Base-by-base conservation (phyloP, 2,113 vertebrate species). In the Thunnus maccoyii region DNA sequence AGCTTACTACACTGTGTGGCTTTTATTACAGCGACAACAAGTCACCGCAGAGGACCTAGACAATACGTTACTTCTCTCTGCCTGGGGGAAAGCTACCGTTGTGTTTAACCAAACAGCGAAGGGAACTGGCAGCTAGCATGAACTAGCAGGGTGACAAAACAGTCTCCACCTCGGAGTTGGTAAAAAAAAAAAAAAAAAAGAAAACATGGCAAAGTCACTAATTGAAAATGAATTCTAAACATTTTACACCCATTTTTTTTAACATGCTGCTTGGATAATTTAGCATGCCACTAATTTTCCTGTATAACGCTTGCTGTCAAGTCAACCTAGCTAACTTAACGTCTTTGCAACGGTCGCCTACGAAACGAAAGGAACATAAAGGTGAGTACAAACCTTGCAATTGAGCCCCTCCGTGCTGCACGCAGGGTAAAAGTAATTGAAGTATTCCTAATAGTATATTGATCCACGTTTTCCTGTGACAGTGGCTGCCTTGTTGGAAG, bases 381-480 rank as follows among this genome's bases (percentile, higher is more conserved):
- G 73, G 80, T 27, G 48, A 12, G 20, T 2, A 78, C 95, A 88
- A 84, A 98, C 96, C 97, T 97, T 96, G 96, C 85, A 96, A 95
- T 89, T 97, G 97, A 77, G 96, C 96, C 84, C 92, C 96, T 84
- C 96, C 97, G 76, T 95, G 96, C 41, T 97, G 96, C 7, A 96
- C 93, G 90, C 94, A 95, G 36, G 96, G 95, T 75, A 96, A 82
- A 64, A 98, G 91, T 74, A 98, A 90, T 62, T 97, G 97, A 85
- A 96, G 78, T 82, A 98, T 91, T 91, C 97, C 96, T 54, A 98
- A 78, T 80, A 98, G 88, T 75, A 98, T 93, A 87, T 97, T 96
- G 91, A 97, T 94, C 93, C 97, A 96, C 74, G 96, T 96, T 90
- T 96, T 96, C 69, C 95, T 95, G 92, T 96, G 96, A 92, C 96